These are phyloP conservation scores for Exaiptasia diaphana DNA, from an alignment of 64 coral and sea anemone species.

Conservation along the genomic window DNA sequence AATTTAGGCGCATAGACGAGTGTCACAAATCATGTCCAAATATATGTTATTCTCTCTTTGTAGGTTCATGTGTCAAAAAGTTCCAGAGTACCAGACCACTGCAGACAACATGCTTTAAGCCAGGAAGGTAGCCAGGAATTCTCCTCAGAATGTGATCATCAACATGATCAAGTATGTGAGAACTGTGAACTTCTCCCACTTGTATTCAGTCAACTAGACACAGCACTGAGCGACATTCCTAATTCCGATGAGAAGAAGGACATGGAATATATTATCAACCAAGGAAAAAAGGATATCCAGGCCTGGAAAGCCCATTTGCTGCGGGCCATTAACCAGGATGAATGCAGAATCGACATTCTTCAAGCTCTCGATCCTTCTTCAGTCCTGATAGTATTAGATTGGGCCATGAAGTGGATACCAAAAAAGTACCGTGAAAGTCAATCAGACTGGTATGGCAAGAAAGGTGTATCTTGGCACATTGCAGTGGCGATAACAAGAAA, in stretches of 20 bases:
- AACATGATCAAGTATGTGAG: slow-evolving; percentile 12
- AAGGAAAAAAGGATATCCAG: slow-evolving; percentile 17
- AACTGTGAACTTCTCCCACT: neutral
- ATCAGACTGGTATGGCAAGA: slow-evolving; percentile 31
- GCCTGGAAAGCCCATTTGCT: slow-evolving; percentile 44
- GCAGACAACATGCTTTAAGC: slow-evolving; percentile 23
- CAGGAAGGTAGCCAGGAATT: neutral
- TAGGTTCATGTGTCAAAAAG: slow-evolving; percentile 26
- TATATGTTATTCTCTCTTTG: no score
- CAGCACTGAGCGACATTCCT: neutral
- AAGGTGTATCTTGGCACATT: slow-evolving; percentile 26
- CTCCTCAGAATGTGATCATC: slow-evolving; percentile 1
- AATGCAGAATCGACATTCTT: slow-evolving; percentile 17
- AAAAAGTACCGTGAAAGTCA: slow-evolving; percentile 36
- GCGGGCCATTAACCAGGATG: slow-evolving; percentile 33
- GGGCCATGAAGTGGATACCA: slow-evolving; percentile 13
- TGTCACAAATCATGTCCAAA: no score
- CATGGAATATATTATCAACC: neutral
- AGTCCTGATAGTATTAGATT: slow-evolving; percentile 20
- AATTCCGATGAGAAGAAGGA: neutral
- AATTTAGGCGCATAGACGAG: no score
- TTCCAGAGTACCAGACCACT: slow-evolving; percentile 24
- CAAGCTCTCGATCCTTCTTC: slow-evolving; percentile 3
- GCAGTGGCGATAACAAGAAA: neutral
- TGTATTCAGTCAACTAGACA: slow-evolving; percentile 6